Evolutionary conservation across 2,113 vertebrate genomes (phyloP).

Genomic region (Carassius gibelio): DNA sequence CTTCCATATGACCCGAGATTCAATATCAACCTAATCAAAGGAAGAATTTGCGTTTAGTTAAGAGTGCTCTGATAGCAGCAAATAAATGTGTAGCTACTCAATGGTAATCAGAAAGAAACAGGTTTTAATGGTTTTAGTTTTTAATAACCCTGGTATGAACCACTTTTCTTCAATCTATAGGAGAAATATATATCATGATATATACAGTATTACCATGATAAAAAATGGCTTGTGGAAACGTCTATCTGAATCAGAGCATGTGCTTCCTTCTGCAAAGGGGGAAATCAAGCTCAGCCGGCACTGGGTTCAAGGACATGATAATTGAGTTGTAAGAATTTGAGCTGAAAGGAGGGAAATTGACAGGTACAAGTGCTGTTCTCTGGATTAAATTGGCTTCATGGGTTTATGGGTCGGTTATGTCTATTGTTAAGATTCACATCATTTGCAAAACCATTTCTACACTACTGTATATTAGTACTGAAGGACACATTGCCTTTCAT

Average conservation of each 20-base stretch:
- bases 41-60: too few relatives aligned
- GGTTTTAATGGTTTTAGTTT: too few relatives aligned
- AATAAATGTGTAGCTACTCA: too few relatives aligned
- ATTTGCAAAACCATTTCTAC: neutral
- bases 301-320: constrained; percentile 26
- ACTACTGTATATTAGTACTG: neutral
- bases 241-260: neutral
- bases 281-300: constrained; percentile 21
- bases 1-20: too few relatives aligned
- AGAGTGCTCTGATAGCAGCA: too few relatives aligned
- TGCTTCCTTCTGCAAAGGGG: neutral
- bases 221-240: neutral
- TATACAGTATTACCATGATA: neutral
- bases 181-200: neutral
- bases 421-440: neutral
- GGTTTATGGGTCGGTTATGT: constrained; percentile 9
- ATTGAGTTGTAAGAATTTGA: constrained; percentile 47
- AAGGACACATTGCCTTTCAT: constrained; percentile 8
- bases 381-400: constrained; percentile 36
- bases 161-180: neutral
- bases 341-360: constrained; percentile 10
- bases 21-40: too few relatives aligned
- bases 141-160: neutral
- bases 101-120: too few relatives aligned
- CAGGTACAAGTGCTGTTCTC: constrained; percentile 5